Evolutionary conservation across 1,140 invertebrate species (phyloP).

Genomic region (Anastrepha obliqua): DNA sequence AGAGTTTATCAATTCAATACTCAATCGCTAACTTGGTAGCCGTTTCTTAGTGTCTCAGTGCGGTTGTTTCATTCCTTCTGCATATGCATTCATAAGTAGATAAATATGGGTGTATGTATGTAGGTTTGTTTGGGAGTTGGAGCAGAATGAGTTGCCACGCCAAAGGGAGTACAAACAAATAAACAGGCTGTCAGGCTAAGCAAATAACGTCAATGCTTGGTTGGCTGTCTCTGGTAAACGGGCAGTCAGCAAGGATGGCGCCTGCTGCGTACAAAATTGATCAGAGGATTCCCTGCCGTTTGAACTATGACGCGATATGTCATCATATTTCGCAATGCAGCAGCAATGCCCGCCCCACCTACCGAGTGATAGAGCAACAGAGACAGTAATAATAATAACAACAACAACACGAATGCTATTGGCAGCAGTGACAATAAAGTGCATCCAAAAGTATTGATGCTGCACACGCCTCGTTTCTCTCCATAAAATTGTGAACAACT

Average conservation of each 20-base stretch:
- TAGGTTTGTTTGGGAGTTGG: neutral
- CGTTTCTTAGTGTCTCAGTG: too few relatives aligned
- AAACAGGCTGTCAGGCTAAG: slow-evolving; percentile 9
- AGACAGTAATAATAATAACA: slow-evolving; percentile 3
- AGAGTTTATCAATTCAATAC: too few relatives aligned
- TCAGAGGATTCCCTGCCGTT: slow-evolving; percentile 74
- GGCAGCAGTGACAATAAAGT: slow-evolving; percentile 33
- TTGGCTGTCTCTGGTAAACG: slow-evolving; percentile 12
- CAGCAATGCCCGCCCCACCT: slow-evolving; percentile 30
- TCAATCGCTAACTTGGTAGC: too few relatives aligned
- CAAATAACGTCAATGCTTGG: neutral
- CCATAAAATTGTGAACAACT: neutral
- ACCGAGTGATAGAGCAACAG: slow-evolving; percentile 39
- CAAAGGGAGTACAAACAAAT: neutral
- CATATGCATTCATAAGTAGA: too few relatives aligned
- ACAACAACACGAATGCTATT: neutral
- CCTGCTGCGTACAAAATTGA: slow-evolving; percentile 74
- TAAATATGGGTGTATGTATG: too few relatives aligned
- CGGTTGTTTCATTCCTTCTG: too few relatives aligned
- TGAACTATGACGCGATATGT: slow-evolving; percentile 75
- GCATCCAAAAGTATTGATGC: neutral
- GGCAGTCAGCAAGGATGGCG: slow-evolving; percentile 68
- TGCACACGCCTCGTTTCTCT: neutral
- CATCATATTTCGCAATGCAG: slow-evolving; percentile 70
- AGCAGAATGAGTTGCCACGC: slow-evolving; percentile 25